These are phyloP conservation scores for Sitta europaea DNA, from an alignment of 2,113 vertebrate genomes.

Conservation along the genomic window DNA sequence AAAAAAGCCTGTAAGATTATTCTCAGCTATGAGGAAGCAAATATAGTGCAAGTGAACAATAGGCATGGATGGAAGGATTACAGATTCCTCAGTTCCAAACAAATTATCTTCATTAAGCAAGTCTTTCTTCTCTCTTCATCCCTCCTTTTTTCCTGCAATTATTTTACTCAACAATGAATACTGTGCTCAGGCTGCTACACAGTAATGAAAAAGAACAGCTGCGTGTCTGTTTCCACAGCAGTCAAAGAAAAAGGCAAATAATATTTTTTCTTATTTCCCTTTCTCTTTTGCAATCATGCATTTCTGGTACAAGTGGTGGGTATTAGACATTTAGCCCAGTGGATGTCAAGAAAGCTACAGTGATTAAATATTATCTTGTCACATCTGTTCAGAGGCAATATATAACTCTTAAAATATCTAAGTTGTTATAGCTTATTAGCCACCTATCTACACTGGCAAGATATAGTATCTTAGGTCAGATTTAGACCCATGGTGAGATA, in stretches of 20 bases:
- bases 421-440: neutral
- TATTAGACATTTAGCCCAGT: slow-evolving; percentile 19
- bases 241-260: neutral
- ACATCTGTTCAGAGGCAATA: slow-evolving; percentile 26
- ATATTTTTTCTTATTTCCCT: neutral
- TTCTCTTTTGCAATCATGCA: neutral
- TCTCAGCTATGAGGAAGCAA: neutral
- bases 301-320: neutral
- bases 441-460: neutral
- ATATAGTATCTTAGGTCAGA: neutral
- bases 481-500: neutral
- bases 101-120: slow-evolving; percentile 60
- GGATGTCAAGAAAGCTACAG: slow-evolving; percentile 6
- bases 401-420: neutral
- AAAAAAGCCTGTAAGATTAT: slow-evolving; percentile 17
- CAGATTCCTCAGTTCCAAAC: slow-evolving; percentile 36
- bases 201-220: slow-evolving; percentile 26
- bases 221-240: neutral
- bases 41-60: neutral
- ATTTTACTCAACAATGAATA: slow-evolving; percentile 41
- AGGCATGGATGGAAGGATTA: neutral
- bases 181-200: neutral
- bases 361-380: slow-evolving; percentile 51
- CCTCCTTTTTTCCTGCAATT: neutral
- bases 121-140: slow-evolving; percentile 1